phyloP scores from a whole-genome alignment of 2,888 invertebrate species.

The Opisthograptis luteolata region DNA sequence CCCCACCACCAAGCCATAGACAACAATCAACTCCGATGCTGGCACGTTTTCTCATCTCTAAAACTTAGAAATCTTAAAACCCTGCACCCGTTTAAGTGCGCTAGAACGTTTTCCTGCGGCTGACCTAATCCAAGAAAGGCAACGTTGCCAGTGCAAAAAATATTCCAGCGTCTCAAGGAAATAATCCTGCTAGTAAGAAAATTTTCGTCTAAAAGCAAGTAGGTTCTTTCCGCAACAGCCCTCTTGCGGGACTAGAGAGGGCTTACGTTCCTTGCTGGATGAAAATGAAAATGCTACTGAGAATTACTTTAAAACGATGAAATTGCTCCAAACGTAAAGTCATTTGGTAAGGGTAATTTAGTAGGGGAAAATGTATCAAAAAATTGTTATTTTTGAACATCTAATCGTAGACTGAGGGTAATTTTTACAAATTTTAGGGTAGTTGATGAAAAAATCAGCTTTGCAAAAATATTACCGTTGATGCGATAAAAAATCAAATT shows the following conservation, averaged over 20 bases:
- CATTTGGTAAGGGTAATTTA: background rate
- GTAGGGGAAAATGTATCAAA: conserved; percentile 1
- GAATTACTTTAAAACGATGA: conserved; percentile 4
- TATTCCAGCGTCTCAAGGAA: conserved; percentile 12
- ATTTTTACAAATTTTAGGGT: too few species aligned
- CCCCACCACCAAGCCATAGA: too few species aligned
- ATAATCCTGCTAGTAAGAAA: conserved; percentile 31
- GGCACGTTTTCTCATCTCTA: too few species aligned
- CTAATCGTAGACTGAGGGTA: too few species aligned
- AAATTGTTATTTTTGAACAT: background rate
- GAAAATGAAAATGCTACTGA: conserved; percentile 4
- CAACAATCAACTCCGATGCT: too few species aligned
- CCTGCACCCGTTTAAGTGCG: conserved; percentile 1
- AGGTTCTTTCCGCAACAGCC: conserved; percentile 33
- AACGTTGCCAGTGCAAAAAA: conserved; percentile 12
- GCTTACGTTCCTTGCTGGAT: conserved; percentile 7
- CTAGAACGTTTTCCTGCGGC: conserved; percentile 10
- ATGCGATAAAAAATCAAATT: too few species aligned
- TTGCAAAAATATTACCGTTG: too few species aligned
- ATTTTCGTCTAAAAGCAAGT: conserved; percentile 31
- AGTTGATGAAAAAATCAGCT: too few species aligned
- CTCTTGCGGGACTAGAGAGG: conserved; percentile 21
- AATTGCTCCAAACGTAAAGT: too few species aligned
- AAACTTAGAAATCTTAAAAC: conserved; percentile 1
- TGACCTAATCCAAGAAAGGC: conserved; percentile 14